Base-by-base conservation (phyloP, 2,797 vertebrate species). In the Lepus townsendii region DNA sequence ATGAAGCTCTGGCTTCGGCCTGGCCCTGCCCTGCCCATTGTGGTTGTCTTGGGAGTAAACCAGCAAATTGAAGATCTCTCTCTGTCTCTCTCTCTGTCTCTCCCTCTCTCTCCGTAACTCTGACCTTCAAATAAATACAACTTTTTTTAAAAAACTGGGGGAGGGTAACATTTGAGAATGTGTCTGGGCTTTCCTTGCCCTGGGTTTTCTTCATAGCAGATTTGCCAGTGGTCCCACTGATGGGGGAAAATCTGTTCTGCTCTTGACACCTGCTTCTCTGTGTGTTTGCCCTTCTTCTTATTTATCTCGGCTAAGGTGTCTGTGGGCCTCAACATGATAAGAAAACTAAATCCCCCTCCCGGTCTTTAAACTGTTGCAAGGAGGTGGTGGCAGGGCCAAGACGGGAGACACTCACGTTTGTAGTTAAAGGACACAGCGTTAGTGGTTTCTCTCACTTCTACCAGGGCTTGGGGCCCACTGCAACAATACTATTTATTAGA, bases 401-500 rank as follows among this genome's bases (percentile, higher is more conserved):
- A 19, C 11, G 2, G 22, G 12, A 72, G 9, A 79, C 57, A 20
- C 3, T 47, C 72, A 24, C 19, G 80, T 79, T 84, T n/a, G 66
- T 77, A 75, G 82, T 90, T 57, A 26, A 86, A 82, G 35, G 82
- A 77, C 75, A 80, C 32, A 90, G 57, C 90, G 95, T 68, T 24
- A n/a, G 47, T 65, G 84, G 93, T 97, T 92, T 73, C 90, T 96
- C 90, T 94, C 60, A 13, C 92, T 98, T 87, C 96, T 96, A 57
- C 80, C 79, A 50, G 94, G 32, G 60, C 94, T 95, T 93, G 20
- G 91, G 83, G 5, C 35, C 96, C 95, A 88, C 16, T 0, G 84
- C 94, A 66, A 97, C 97, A 96, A 92, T 96, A 96, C 90, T 97
- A 95, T 97, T 98, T 97, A 98, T 97, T 97, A 97, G 73, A 98